Evolutionary conservation across 92 coral and sea anemone genomes (phyloP).

Genomic region (Diadumene lineata): DNA sequence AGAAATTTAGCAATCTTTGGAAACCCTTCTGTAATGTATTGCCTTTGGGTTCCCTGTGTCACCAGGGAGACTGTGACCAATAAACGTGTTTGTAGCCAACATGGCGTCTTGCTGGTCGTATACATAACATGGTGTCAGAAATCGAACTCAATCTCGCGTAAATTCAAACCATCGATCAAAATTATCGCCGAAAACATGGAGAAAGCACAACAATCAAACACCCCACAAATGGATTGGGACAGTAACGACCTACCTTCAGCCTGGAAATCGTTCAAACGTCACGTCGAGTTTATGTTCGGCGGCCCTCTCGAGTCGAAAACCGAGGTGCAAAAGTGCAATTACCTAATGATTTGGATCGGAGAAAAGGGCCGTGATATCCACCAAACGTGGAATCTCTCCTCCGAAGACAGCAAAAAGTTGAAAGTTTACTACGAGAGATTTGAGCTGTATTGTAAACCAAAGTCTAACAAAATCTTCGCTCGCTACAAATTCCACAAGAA

Average conservation of each 20-base stretch:
- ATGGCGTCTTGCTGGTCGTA: not conserved
- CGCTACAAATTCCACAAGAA: conserved; percentile 53
- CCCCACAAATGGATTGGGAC: conserved; percentile 22
- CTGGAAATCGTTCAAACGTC: conserved; percentile 45
- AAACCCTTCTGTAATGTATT: not conserved
- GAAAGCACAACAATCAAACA: conserved; percentile 4
- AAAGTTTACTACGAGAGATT: conserved; percentile 27
- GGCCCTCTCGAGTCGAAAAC: conserved; percentile 45
- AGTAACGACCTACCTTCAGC: conserved; percentile 20
- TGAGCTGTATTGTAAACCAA: conserved; percentile 39
- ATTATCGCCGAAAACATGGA: not conserved
- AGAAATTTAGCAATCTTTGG: not conserved
- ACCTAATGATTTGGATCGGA: conserved; percentile 58
- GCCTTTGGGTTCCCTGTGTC: conserved; percentile 3
- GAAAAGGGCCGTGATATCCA: conserved; percentile 49
- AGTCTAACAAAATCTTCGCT: conserved; percentile 41
- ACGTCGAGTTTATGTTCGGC: conserved; percentile 48
- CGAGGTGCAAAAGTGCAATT: conserved; percentile 48
- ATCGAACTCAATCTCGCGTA: conserved; percentile 2
- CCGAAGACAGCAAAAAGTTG: conserved; percentile 49
- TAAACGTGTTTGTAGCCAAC: conserved; percentile 9
- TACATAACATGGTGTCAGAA: conserved; percentile 25
- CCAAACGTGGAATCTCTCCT: conserved; percentile 49
- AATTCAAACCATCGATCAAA: not conserved
- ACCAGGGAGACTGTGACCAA: not conserved